Percentiles rank a stretch among this genome's conserved stretches.
Evolutionary conservation across 2,113 vertebrate genomes (phyloP).

Genomic region (Grus americana): DNA sequence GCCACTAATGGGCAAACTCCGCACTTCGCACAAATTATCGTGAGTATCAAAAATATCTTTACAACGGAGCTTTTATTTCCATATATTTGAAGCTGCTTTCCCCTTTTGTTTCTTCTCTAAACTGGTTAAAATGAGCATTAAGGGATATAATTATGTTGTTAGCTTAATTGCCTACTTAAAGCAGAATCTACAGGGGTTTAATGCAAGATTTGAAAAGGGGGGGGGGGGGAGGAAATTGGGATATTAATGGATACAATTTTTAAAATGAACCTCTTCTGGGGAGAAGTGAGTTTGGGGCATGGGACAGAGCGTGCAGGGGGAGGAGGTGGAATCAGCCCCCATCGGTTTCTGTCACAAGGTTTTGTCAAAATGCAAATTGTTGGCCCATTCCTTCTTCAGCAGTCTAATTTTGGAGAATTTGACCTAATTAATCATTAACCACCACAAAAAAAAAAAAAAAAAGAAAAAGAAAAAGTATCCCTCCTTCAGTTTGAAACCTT

Average conservation of each 20-base stretch:
- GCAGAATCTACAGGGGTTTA: conserved; percentile 80
- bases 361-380: background rate
- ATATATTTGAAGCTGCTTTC: conserved; percentile 62
- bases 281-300: background rate
- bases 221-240: conserved; percentile 50
- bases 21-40: background rate
- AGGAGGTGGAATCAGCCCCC: background rate
- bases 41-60: conserved; percentile 46
- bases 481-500: conserved; percentile 30
- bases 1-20: background rate
- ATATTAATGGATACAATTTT: conserved; percentile 65
- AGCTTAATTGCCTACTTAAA: conserved; percentile 83
- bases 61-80: conserved; percentile 35
- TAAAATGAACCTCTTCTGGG: conserved; percentile 59
- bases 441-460: background rate
- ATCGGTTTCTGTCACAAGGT: background rate
- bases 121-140: conserved; percentile 78
- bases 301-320: accelerated
- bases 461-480: background rate
- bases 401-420: conserved; percentile 71
- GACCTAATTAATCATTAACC: conserved; percentile 76
- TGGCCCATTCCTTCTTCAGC: background rate
- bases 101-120: conserved; percentile 78
- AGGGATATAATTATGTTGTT: conserved; percentile 84
- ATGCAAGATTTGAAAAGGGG: conserved; percentile 68